phyloP scores from a whole-genome alignment of 2,888 invertebrate species.

The Andricus curvator region DNA sequence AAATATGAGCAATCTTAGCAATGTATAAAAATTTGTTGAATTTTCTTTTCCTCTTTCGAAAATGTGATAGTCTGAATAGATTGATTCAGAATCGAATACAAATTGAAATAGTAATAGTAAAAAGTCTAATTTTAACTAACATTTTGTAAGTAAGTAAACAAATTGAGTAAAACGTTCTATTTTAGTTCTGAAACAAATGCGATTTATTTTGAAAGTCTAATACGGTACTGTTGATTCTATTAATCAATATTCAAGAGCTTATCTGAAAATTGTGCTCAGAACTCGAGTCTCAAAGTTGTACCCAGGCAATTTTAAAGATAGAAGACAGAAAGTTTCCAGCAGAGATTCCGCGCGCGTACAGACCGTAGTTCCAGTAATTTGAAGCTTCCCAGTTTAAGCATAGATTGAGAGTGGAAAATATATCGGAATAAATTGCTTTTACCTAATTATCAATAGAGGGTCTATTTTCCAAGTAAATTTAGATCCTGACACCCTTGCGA shows the following conservation, averaged over 20 bases:
- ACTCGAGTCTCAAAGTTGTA: slow-evolving; percentile 5
- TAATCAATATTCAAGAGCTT: slow-evolving; percentile 14
- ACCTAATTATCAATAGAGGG: background rate
- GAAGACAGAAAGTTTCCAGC: background rate
- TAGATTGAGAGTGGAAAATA: background rate
- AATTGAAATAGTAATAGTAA: no score
- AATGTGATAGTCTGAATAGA: no score
- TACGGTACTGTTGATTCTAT: background rate
- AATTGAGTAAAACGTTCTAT: background rate
- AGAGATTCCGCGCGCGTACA: background rate
- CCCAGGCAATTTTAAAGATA: slow-evolving; percentile 2
- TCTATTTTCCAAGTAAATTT: background rate
- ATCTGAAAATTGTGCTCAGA: slow-evolving; percentile 4
- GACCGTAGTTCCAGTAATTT: background rate
- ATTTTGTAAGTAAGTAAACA: background rate
- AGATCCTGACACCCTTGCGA: no score
- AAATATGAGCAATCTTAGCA: no score
- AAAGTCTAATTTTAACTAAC: no score
- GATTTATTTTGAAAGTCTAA: background rate
- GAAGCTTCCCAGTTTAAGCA: background rate
- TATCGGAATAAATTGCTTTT: background rate
- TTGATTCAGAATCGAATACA: no score
- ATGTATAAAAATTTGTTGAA: no score
- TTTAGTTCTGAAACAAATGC: background rate
- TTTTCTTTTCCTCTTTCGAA: no score